Conservation (phyloP, 2,113 vertebrate species). For the Psilopogon haemacephalus region DNA sequence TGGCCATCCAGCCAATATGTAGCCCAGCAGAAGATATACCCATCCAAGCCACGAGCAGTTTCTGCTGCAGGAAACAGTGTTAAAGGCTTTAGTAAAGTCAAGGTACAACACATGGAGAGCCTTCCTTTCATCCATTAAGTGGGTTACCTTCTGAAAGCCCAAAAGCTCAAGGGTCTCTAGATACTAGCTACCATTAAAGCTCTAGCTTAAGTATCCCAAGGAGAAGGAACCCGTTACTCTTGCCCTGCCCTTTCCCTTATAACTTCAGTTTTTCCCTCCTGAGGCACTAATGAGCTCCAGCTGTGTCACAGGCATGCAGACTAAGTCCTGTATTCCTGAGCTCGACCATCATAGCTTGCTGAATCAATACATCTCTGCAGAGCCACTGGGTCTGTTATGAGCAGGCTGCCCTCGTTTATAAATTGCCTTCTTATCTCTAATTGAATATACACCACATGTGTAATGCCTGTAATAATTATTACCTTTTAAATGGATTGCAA, state of each 20-base stretch:
- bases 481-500: constrained; percentile 16
- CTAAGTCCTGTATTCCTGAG: not conserved
- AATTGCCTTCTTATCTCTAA: not conserved
- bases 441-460: not conserved
- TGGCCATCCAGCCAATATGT: no score
- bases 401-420: not conserved
- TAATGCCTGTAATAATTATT: constrained; percentile 23
- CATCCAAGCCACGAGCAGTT: no score
- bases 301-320: not conserved
- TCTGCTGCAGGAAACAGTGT: no score
- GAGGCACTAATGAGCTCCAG: no score
- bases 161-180: not conserved
- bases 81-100: no score
- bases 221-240: not conserved
- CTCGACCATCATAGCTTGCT: not conserved
- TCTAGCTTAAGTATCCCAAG: not conserved
- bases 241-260: not conserved
- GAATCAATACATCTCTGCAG: not conserved
- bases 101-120: no score
- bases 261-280: no score
- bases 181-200: not conserved
- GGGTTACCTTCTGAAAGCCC: not conserved
- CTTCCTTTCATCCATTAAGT: no score
- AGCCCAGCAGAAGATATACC: no score
- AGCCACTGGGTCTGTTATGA: not conserved